Evolutionary conservation across 2,888 invertebrate genomes (phyloP).

Genomic region (Oscheius sp.): DNA sequence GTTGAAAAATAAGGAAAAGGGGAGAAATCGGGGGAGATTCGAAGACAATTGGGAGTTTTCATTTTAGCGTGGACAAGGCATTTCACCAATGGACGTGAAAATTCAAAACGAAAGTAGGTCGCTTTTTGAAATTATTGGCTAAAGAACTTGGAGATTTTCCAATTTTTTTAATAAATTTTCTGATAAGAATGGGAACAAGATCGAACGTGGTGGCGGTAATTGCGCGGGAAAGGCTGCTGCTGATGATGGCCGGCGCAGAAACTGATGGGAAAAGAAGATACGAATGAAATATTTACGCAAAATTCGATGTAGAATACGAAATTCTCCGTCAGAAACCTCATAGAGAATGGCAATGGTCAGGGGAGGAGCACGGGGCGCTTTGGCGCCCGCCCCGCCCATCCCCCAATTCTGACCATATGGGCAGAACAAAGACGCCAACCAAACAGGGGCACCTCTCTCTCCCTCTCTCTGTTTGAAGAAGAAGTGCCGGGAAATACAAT

Average conservation of each 20-base stretch:
- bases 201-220: too few relatives aligned
- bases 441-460: background rate
- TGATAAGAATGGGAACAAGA: too few relatives aligned
- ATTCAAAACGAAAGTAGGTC: background rate
- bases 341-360: background rate
- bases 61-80: too few relatives aligned
- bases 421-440: background rate
- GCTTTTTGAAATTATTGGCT: background rate
- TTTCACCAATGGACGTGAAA: too few relatives aligned
- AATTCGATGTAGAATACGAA: too few relatives aligned
- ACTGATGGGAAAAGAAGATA: background rate
- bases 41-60: too few relatives aligned
- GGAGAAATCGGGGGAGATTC: background rate
- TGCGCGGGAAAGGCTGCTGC: too few relatives aligned
- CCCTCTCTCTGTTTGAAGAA: background rate
- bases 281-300: background rate
- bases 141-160: background rate
- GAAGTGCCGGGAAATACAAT: too few relatives aligned
- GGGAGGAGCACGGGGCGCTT: background rate
- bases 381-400: background rate
- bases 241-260: too few relatives aligned
- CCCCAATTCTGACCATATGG: constrained; percentile 15
- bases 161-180: too few relatives aligned
- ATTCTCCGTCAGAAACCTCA: background rate
- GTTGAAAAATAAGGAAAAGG: background rate